Conservation (phyloP, 2,113 vertebrate species). For the Plestiodon gilberti region DNA sequence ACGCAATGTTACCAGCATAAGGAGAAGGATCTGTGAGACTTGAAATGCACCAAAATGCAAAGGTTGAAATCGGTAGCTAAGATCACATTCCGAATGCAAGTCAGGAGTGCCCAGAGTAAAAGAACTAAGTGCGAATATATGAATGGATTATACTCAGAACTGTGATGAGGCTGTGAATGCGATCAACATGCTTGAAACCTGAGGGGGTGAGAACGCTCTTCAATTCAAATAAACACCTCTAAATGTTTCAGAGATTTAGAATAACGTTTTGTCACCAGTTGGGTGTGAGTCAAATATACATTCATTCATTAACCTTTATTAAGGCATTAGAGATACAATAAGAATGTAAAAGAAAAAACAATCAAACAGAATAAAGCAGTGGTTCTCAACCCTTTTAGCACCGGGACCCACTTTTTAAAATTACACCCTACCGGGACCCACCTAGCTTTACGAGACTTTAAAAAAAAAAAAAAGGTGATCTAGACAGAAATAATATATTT, state of each 20-base stretch:
- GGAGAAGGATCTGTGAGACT: constrained; percentile 24
- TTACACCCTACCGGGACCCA: no score
- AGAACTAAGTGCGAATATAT: constrained; percentile 16
- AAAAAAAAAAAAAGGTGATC: no score
- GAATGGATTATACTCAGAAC: constrained; percentile 8
- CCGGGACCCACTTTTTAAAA: no score
- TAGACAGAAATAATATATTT: no score
- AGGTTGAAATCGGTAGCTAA: constrained; percentile 34
- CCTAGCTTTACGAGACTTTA: no score
- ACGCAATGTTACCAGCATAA: constrained; percentile 1
- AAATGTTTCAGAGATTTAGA: not conserved
- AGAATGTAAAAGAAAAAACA: no score
- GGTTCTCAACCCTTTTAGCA: no score
- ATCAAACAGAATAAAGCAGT: no score
- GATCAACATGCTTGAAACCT: not conserved
- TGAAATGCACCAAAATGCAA: not conserved
- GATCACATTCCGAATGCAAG: constrained; percentile 20
- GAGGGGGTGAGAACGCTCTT: not conserved
- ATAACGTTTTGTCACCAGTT: not conserved
- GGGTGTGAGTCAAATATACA: not conserved
- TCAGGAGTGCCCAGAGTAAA: constrained; percentile 26
- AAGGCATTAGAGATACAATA: no score
- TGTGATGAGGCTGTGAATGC: not conserved
- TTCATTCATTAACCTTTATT: no score
- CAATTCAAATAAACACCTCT: not conserved